These are phyloP conservation scores for Trichonephila clavata DNA, from an alignment of 1,140 invertebrate species.

Conservation along the genomic window DNA sequence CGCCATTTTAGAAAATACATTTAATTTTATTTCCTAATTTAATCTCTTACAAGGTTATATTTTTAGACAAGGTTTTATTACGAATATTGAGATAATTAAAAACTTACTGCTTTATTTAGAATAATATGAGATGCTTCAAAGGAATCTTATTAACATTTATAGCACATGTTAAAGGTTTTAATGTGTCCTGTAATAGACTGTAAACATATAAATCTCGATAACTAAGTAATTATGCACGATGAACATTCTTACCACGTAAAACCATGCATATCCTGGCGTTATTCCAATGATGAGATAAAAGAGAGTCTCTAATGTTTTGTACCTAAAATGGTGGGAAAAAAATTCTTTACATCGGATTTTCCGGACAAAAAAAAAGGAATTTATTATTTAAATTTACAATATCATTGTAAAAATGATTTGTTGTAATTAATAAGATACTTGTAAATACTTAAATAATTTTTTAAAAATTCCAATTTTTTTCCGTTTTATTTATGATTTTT, in stretches of 20 bases:
- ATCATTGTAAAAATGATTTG: no score
- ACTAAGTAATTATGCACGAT: not conserved
- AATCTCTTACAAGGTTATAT: not conserved
- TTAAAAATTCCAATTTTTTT: no score
- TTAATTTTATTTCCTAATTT: not conserved
- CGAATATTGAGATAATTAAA: not conserved
- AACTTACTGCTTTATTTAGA: not conserved
- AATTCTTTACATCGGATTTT: not conserved
- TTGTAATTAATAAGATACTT: not conserved
- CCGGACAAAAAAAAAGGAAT: not conserved
- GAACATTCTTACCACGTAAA: constrained; percentile 82
- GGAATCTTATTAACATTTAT: no score
- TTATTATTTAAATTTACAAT: no score
- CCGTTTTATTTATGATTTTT: no score
- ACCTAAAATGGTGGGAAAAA: constrained; percentile 81
- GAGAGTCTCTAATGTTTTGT: constrained; percentile 94
- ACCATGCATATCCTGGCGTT: constrained; percentile 86
- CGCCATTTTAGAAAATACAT: no score
- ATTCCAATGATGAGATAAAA: constrained; percentile 94
- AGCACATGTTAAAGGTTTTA: not conserved
- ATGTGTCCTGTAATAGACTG: not conserved
- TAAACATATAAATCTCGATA: not conserved
- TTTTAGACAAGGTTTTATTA: not conserved
- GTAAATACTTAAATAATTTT: not conserved
- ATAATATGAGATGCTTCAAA: not conserved